Conservation (phyloP, 2,888 invertebrate species). For the Mesorhabditis sp. region DNA sequence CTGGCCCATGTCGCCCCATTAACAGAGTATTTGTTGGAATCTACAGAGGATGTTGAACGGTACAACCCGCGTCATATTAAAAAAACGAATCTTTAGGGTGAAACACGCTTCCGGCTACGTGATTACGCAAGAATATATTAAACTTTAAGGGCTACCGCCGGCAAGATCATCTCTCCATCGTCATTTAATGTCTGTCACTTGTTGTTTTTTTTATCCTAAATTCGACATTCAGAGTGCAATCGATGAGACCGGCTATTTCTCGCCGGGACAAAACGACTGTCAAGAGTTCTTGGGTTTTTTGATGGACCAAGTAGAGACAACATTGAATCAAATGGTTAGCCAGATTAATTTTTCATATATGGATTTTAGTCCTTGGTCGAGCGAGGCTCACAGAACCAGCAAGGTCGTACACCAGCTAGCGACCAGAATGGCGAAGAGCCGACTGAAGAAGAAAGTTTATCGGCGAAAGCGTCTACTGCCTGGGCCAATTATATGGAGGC, state of each 20-base stretch:
- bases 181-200: conserved; percentile 29
- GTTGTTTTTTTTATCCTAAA: not conserved
- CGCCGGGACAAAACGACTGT: conserved; percentile 77
- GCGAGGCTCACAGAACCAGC: conserved; percentile 71
- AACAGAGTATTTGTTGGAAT: conserved; percentile 29
- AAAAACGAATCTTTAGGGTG: no score
- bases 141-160: conserved; percentile 32
- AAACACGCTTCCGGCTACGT: no score
- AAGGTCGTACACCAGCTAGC: no score
- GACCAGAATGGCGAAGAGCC: conserved; percentile 65
- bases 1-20: conserved; percentile 36
- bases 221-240: not conserved
- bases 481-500: conserved; percentile 16
- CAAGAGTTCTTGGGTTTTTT: conserved; percentile 87
- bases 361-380: conserved; percentile 69
- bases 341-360: no score
- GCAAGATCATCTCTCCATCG: conserved; percentile 40
- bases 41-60: no score
- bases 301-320: conserved; percentile 80
- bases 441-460: conserved; percentile 64
- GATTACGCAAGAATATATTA: conserved; percentile 31
- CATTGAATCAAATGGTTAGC: not conserved
- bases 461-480: conserved; percentile 11
- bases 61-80: no score
- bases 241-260: not conserved